These are phyloP conservation scores for Pyrrhura leucotis DNA, from an alignment of 2,797 vertebrate genomes.

Conservation along the genomic window DNA sequence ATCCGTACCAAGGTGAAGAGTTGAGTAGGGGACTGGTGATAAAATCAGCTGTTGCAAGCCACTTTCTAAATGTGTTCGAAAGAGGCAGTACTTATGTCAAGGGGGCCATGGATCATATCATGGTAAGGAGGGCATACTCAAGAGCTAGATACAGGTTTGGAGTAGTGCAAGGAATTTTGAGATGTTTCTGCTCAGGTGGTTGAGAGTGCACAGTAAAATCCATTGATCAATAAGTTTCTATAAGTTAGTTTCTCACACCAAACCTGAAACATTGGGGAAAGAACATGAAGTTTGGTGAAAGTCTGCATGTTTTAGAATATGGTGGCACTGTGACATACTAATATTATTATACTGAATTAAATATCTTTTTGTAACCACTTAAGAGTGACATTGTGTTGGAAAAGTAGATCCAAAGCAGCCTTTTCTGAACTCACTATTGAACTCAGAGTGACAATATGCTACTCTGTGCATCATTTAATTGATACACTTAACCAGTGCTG, in stretches of 20 bases:
- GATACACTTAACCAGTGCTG: neutral
- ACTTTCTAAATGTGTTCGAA: neutral
- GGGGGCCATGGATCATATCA: neutral
- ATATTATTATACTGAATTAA: neutral
- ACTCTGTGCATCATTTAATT: neutral
- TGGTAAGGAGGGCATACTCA: neutral
- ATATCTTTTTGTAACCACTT: neutral
- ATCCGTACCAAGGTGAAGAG: neutral
- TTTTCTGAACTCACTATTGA: neutral
- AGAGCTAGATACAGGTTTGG: neutral
- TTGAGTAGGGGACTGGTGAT: neutral
- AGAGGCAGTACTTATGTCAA: neutral
- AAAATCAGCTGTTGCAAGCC: neutral
- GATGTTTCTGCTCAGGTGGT: neutral
- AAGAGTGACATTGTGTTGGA: neutral
- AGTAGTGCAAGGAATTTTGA: neutral
- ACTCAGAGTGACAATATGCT: neutral
- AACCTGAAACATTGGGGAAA: neutral
- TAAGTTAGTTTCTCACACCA: neutral
- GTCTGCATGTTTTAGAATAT: neutral
- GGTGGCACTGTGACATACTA: neutral
- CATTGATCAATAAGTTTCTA: accelerated
- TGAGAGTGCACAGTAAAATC: neutral
- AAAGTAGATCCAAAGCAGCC: neutral
- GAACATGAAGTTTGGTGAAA: neutral